phyloP scores from a whole-genome alignment of 1,140 invertebrate species.

The Habropoda laboriosa region DNA sequence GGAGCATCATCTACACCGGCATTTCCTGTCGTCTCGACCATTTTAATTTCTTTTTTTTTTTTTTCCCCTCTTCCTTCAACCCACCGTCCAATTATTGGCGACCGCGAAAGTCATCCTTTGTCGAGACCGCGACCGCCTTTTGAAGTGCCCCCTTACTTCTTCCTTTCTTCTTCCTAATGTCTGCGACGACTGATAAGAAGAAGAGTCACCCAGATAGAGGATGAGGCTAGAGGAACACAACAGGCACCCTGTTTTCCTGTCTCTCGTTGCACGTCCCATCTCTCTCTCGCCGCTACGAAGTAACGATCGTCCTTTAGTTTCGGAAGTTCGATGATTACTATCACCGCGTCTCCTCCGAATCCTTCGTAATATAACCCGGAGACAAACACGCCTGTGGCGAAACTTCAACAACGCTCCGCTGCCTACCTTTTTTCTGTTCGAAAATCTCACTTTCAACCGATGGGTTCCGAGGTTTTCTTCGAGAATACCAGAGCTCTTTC shows the following conservation, averaged over 20 bases:
- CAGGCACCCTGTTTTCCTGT: background rate
- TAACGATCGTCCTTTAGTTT: conserved; percentile 50
- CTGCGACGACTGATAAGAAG: conserved; percentile 32
- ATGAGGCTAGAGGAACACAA: background rate
- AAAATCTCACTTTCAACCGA: conserved; percentile 3
- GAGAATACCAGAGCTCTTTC: no score
- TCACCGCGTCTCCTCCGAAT: conserved; percentile 12
- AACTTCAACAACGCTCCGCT: conserved; percentile 13
- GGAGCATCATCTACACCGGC: conserved; percentile 55
- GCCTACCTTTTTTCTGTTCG: background rate
- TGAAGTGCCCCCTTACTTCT: conserved; percentile 47
- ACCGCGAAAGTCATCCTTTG: conserved; percentile 43
- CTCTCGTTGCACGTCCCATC: conserved; percentile 13
- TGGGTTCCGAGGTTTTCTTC: background rate
- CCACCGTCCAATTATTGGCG: conserved; percentile 62
- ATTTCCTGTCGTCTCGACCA: conserved; percentile 56
- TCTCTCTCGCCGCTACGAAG: background rate
- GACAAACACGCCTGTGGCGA: conserved; percentile 12
- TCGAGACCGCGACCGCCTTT: conserved; percentile 31
- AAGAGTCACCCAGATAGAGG: no score
- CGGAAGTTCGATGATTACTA: conserved; percentile 49
- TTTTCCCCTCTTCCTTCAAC: background rate
- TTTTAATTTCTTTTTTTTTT: conserved; percentile 45
- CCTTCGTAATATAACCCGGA: conserved; percentile 15
- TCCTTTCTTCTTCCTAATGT: conserved; percentile 27